Percentiles rank a stretch among this genome's conserved stretches.
phyloP scores from a whole-genome alignment of 2,113 vertebrate species.

The Tauraco erythrolophus region DNA sequence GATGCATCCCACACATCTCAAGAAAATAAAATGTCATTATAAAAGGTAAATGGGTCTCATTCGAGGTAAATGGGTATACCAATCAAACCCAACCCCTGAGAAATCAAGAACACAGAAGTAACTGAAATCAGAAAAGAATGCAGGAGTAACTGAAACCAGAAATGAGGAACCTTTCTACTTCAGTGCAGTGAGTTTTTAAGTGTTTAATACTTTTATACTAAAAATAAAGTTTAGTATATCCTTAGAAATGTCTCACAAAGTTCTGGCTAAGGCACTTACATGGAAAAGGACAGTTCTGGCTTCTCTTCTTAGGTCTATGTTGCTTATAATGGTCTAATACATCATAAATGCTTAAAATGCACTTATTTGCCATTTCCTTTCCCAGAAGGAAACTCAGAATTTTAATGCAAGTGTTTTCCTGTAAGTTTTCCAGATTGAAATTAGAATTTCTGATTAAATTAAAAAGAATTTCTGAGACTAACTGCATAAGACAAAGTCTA shows the following conservation, averaged over 20 bases:
- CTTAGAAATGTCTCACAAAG: not conserved
- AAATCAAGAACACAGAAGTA: not conserved
- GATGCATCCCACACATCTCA: not conserved
- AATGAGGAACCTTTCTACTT: not conserved
- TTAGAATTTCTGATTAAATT: not conserved
- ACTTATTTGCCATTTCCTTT: not conserved
- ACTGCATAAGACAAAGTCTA: not conserved
- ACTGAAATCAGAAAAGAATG: not conserved
- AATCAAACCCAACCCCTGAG: not conserved
- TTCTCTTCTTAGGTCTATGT: not conserved
- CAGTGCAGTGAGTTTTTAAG: not conserved
- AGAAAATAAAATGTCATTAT: not conserved
- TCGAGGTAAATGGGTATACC: not conserved
- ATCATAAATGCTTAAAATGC: not conserved
- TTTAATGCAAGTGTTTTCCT: not conserved
- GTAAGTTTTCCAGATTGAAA: not conserved
- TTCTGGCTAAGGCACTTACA: not conserved
- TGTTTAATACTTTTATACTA: not conserved
- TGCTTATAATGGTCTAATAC: not conserved
- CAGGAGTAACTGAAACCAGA: not conserved
- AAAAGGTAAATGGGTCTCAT: not conserved
- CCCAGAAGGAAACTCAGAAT: not conserved
- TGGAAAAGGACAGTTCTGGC: not conserved
- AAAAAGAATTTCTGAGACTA: not conserved
- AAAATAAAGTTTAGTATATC: not conserved